phyloP scores from a whole-genome alignment of 2,888 invertebrate genomes.

The Argynnis bischoffii region DNA sequence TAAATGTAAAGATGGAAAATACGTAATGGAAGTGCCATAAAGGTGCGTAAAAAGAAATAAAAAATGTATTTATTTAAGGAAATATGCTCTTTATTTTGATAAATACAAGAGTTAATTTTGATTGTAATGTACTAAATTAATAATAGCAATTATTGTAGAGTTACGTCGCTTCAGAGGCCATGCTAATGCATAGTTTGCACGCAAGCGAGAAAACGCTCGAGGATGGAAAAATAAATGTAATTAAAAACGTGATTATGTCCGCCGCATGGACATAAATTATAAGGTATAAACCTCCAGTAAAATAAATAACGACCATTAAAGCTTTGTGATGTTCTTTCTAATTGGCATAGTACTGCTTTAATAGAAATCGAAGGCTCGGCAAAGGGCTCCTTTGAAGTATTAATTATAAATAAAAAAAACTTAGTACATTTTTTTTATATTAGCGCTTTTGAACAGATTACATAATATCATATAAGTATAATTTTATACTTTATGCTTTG shows the following conservation, averaged over 20 bases:
- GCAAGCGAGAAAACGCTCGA: constrained; percentile 47
- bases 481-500: not conserved
- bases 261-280: constrained; percentile 11
- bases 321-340: not conserved
- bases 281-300: not conserved
- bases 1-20: constrained; percentile 32
- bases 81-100: constrained; percentile 2
- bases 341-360: no score
- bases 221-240: constrained; percentile 30
- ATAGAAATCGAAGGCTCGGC: no score
- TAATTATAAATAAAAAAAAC: no score
- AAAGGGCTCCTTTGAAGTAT: no score
- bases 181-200: constrained; percentile 59
- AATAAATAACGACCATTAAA: no score
- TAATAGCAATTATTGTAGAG: constrained; percentile 57
- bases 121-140: constrained; percentile 41
- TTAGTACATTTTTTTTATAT: no score
- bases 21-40: constrained; percentile 31
- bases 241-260: constrained; percentile 22
- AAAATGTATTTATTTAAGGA: not conserved
- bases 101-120: constrained; percentile 7
- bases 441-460: not conserved
- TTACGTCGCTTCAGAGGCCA: constrained; percentile 50
- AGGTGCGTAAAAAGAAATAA: constrained; percentile 17
- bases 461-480: no score